These are phyloP conservation scores for Pterophyllum scalare DNA, from an alignment of 2,113 vertebrate species.

Conservation along the genomic window DNA sequence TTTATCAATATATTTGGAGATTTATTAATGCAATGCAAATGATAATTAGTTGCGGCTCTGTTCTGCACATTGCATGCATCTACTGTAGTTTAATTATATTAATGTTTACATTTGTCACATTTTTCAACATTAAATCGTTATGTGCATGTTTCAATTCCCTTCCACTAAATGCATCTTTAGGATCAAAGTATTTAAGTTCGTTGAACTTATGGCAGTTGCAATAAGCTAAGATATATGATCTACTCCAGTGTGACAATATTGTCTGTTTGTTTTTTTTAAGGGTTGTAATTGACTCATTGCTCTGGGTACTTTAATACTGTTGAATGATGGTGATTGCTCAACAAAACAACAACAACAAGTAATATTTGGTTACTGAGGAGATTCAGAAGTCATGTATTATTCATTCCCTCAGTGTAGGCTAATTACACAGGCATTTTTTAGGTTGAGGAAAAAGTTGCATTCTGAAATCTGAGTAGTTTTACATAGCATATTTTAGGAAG, in stretches of 20 bases:
- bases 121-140: not conserved
- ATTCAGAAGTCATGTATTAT: constrained; percentile 54
- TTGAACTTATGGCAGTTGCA: not conserved
- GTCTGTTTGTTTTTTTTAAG: constrained; percentile 35
- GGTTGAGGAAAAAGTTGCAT: not conserved
- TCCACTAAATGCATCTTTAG: not conserved
- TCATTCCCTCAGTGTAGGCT: constrained; percentile 34
- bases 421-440: constrained; percentile 48
- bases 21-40: too few species aligned
- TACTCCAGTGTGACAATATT: constrained; percentile 22
- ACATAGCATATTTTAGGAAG: constrained; percentile 33
- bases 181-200: not conserved
- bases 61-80: too few species aligned
- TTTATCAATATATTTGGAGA: too few species aligned
- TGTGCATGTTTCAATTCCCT: not conserved
- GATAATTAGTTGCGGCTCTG: too few species aligned
- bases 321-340: constrained; percentile 42
- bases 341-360: constrained; percentile 33
- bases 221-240: constrained; percentile 23
- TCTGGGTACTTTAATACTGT: constrained; percentile 27
- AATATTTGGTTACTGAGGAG: constrained; percentile 21
- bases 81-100: not conserved
- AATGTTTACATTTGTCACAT: not conserved
- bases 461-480: constrained; percentile 1
- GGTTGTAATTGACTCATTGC: constrained; percentile 39